A percentile compares a stretch with the other conserved stretches of the same genome.
These are phyloP conservation scores for Parascotia fuliginaria DNA, from an alignment of 2,888 invertebrate genomes.

Conservation along the genomic window DNA sequence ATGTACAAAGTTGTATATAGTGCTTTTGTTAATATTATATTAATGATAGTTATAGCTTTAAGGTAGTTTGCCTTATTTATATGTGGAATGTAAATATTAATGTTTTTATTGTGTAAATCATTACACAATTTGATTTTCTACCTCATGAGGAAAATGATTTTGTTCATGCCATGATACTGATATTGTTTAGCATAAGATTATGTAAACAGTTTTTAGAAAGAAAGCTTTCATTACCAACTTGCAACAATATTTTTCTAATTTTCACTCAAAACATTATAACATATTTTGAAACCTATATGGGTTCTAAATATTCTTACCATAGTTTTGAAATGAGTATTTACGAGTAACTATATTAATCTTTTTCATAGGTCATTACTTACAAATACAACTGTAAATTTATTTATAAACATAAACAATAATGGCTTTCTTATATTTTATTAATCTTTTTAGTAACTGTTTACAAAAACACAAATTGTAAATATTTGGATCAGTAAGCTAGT, in stretches of 20 bases:
- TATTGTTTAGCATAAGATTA: conserved; percentile 24
- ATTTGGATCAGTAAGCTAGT: conserved; percentile 45
- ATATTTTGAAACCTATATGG: too few species aligned
- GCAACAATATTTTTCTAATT: too few species aligned
- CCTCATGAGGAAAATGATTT: conserved; percentile 71
- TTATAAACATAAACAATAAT: too few species aligned
- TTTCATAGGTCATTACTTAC: too few species aligned
- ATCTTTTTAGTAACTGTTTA: conserved; percentile 12
- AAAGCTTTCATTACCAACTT: too few species aligned
- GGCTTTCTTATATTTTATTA: background rate
- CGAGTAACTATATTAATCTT: too few species aligned
- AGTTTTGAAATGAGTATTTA: too few species aligned
- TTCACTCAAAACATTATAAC: too few species aligned
- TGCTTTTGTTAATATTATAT: conserved; percentile 59
- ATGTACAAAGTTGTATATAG: conserved; percentile 81
- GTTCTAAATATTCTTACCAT: too few species aligned
- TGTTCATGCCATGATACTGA: conserved; percentile 47
- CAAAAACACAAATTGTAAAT: conserved; percentile 53
- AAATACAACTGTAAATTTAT: too few species aligned
- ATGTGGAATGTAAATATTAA: conserved; percentile 49
- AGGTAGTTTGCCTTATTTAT: conserved; percentile 43
- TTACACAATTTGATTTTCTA: conserved; percentile 75
- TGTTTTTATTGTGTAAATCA: conserved; percentile 45
- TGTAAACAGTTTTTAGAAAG: conserved; percentile 12
- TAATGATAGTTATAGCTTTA: conserved; percentile 32